Evolutionary conservation across 2,113 vertebrate species (phyloP).

Genomic region (Pleuronectes platessa): DNA sequence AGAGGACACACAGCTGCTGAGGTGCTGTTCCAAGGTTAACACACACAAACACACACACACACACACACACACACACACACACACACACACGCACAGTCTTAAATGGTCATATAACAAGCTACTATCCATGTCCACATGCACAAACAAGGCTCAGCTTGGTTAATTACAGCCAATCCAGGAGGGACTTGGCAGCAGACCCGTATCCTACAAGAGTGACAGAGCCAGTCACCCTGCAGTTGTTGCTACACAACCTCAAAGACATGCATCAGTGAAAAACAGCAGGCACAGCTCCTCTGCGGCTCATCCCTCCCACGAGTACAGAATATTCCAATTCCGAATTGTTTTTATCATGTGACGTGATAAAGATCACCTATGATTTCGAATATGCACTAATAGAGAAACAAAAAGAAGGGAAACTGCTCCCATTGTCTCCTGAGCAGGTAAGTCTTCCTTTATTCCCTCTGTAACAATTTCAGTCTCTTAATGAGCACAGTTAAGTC

Average conservation of each 20-base stretch:
- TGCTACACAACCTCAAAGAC: conserved; percentile 64
- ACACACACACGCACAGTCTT: conserved; percentile 9
- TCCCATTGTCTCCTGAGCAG: neutral
- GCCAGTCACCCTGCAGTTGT: conserved; percentile 68
- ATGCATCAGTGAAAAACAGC: conserved; percentile 35
- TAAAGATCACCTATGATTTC: conserved; percentile 1
- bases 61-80: no score
- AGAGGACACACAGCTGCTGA: conserved; percentile 68
- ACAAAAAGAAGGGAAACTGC: neutral
- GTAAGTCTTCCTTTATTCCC: conserved; percentile 5
- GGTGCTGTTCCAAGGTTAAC: conserved; percentile 69
- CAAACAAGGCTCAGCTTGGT: conserved; percentile 65
- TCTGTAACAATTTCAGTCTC: neutral
- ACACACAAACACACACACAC: conserved; percentile 25
- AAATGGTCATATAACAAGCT: conserved; percentile 68
- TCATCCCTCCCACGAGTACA: conserved; percentile 4
- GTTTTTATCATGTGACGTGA: conserved; percentile 8
- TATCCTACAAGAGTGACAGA: conserved; percentile 62
- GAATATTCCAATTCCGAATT: neutral
- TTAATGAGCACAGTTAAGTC: conserved; percentile 19
- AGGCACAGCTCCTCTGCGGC: conserved; percentile 18
- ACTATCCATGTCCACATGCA: conserved; percentile 69
- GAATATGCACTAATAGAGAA: neutral
- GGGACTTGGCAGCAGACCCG: conserved; percentile 65
- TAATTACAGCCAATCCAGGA: conserved; percentile 72